Evolutionary conservation across 2,888 invertebrate species (phyloP).

Genomic region (Rhaphigaster nebulosa): DNA sequence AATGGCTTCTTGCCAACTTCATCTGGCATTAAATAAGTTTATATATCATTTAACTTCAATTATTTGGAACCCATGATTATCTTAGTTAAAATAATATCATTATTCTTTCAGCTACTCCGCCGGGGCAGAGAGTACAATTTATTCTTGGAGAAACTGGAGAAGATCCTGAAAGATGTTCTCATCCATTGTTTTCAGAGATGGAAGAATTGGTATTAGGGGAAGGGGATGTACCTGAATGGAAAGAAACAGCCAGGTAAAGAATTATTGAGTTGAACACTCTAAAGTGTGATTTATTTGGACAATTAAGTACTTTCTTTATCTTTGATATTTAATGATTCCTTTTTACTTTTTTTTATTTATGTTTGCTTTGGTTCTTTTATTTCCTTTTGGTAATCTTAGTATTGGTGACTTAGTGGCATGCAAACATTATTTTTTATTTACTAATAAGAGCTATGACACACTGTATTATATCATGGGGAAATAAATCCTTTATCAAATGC

Average conservation of each 20-base stretch:
- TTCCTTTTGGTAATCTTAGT: too few species aligned
- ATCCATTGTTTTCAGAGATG: constrained; percentile 98
- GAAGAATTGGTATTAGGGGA: constrained; percentile 89
- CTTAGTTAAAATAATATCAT: neutral
- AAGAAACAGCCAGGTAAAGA: constrained; percentile 89
- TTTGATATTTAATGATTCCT: neutral
- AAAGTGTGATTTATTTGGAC: neutral
- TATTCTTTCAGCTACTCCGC: constrained; percentile 83
- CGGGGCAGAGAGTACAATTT: constrained; percentile 96
- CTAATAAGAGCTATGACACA: too few species aligned
- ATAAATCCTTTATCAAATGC: neutral
- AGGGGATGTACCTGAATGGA: constrained; percentile 94
- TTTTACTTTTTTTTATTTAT: neutral
- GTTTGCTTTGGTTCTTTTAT: too few species aligned
- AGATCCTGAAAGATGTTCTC: constrained; percentile 84
- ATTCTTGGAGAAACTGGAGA: constrained; percentile 95
- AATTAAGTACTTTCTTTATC: neutral
- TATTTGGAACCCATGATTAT: neutral
- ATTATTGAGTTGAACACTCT: neutral
- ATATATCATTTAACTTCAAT: neutral
- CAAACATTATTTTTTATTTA: too few species aligned
- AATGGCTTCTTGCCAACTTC: too few species aligned
- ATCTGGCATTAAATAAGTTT: neutral
- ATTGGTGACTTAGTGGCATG: too few species aligned
- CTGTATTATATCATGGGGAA: too few species aligned